Percentiles rank a stretch among this genome's conserved stretches.
These are phyloP conservation scores for Drepana arcuata DNA, from an alignment of 1,140 invertebrate genomes.

Conservation along the genomic window DNA sequence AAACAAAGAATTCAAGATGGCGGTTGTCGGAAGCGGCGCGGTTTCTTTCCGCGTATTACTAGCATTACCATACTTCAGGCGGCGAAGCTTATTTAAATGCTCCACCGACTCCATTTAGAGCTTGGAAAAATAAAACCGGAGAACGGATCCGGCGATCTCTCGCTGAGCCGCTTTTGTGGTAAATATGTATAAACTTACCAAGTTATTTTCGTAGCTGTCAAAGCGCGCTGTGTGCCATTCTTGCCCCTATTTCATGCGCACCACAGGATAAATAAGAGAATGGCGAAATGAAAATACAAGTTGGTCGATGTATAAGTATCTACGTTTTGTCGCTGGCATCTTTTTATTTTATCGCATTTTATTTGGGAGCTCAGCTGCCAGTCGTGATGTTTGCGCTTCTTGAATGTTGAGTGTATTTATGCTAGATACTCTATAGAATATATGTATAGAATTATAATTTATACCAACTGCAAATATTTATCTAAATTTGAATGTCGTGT, in stretches of 20 bases:
- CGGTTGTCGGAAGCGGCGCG: constrained; percentile 32
- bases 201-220: constrained; percentile 17
- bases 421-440: too few species aligned
- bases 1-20: constrained; percentile 49
- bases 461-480: too few species aligned
- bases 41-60: constrained; percentile 61
- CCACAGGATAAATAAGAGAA: too few species aligned
- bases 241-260: too few species aligned
- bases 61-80: constrained; percentile 70
- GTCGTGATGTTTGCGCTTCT: constrained; percentile 50
- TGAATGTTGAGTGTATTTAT: too few species aligned
- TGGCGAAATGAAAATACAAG: too few species aligned
- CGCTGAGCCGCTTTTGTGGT: constrained; percentile 69
- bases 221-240: too few species aligned
- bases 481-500: too few species aligned
- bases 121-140: constrained; percentile 70
- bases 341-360: constrained; percentile 69
- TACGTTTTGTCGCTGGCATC: constrained; percentile 64
- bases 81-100: constrained; percentile 70
- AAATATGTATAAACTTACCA: constrained; percentile 68
- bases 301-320: constrained; percentile 52
- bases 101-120: constrained; percentile 71
- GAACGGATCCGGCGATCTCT: constrained; percentile 64
- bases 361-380: constrained; percentile 65
- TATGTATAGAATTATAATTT: too few species aligned